Evolutionary conservation across 2,888 invertebrate genomes (phyloP), one percentile per base, ranked within the genome.

Genomic region (Deilephila elpenor): DNA sequence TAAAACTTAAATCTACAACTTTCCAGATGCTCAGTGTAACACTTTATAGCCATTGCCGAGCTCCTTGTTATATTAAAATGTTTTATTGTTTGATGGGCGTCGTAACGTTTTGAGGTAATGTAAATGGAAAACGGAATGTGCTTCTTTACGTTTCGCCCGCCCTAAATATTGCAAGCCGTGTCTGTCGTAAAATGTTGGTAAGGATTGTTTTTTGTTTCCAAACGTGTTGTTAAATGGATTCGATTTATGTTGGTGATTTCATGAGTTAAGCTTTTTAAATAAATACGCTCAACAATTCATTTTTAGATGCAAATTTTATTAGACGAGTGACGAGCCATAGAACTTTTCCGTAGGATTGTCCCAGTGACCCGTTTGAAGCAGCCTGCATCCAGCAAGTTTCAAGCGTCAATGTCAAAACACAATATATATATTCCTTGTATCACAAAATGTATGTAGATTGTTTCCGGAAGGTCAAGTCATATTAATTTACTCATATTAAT

Each of bases 41-140:
- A 20, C 8, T 60, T 59, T 71, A 44, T 78, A 81, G 79, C 75
- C 77, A 78, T 78, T 77, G 72, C 79, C 80, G 81, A 79, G 80
- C 72, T 29, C 77, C 78, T 79, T 79, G 76, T 76, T 80, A 76
- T 83, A 83, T 83, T 81, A 80, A 76, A 84, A 80, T 78, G 70
- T 82, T 82, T 78, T 79, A 79, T 75, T 79, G 73, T 71, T 76
- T 77, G 74, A 78, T 73, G 76, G 60, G 76, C 59, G 59, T 17
- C 67, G 67, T 73, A 73, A 73, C 60, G 44, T 73, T 70, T 73
- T 64, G 70, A 61, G 53, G 73, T 11, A 32, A 70, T 59, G 73
- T 67, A 73, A 73, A 73, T 67, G 67, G 67, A 59, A 70, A 59
- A 20, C 59, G 37, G 37, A 70, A 53, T 51, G 34, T 70, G 60